A percentile compares a stretch with the other conserved stretches of the same genome.
Evolutionary conservation across 2,888 invertebrate genomes (phyloP).

Genomic region (Dichetophora obliterata): DNA sequence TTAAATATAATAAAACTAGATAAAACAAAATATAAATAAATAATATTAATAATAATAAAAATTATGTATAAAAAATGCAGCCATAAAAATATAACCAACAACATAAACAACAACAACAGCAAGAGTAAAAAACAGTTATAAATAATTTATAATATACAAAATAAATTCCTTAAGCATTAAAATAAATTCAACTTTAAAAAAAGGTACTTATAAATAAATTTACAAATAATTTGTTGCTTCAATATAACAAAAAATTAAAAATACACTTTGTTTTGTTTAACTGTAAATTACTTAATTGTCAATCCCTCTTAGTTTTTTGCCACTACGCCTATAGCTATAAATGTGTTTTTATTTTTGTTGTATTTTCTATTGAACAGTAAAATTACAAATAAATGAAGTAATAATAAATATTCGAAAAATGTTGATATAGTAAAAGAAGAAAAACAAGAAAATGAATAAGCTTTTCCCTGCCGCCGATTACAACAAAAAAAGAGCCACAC

Average conservation of each 20-base stretch:
- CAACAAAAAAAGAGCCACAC: constrained; percentile 21
- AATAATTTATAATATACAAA: neutral
- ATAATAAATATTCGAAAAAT: neutral
- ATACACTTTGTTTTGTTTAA: neutral
- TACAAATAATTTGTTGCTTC: constrained; percentile 11
- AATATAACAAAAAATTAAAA: neutral
- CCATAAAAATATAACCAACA: neutral
- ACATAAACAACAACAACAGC: neutral
- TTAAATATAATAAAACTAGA: constrained; percentile 39
- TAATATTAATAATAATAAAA: constrained; percentile 9
- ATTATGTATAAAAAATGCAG: neutral
- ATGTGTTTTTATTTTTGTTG: neutral
- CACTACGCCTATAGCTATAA: neutral
- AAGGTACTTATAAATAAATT: neutral
- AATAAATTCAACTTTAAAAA: neutral
- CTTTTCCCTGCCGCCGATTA: constrained; percentile 37
- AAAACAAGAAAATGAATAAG: constrained; percentile 14
- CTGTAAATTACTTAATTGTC: constrained; percentile 19
- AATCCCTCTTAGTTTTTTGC: constrained; percentile 13
- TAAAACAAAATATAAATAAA: constrained; percentile 29
- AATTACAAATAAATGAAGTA: neutral
- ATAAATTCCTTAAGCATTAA: neutral
- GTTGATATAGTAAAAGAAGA: neutral
- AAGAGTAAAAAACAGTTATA: neutral
- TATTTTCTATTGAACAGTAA: too few relatives aligned